Conservation (phyloP, 2,113 vertebrate species). For the Lepisosteus osseus region DNA sequence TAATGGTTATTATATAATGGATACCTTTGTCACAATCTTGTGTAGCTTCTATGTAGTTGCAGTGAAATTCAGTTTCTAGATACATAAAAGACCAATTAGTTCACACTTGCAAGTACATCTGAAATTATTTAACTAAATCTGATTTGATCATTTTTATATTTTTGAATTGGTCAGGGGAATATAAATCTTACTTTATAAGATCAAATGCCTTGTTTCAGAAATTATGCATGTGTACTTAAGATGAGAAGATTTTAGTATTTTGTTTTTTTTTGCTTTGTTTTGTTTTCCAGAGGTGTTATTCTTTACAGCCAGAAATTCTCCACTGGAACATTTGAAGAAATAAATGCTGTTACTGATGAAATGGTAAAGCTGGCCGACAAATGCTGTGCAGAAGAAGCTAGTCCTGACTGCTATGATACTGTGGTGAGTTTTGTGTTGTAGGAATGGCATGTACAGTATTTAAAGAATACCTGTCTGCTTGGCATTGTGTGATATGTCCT, state of each 20-base stretch:
- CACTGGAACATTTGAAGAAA: slow-evolving; percentile 60
- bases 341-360: slow-evolving; percentile 46
- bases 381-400: slow-evolving; percentile 46
- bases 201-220: background rate
- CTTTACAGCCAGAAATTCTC: slow-evolving; percentile 66
- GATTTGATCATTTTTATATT: no score
- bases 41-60: no score
- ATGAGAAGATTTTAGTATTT: background rate
- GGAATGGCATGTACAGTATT: no score
- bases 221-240: background rate
- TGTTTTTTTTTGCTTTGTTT: background rate
- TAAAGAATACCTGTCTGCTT: no score
- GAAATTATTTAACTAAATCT: no score
- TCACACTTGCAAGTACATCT: no score
- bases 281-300: slow-evolving; percentile 49
- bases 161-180: no score
- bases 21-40: no score
- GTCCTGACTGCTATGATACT: slow-evolving; percentile 56
- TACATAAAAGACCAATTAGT: no score
- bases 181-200: background rate
- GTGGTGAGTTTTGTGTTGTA: slow-evolving; percentile 43
- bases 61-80: no score
- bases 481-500: no score
- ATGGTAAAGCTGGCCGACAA: slow-evolving; percentile 56
- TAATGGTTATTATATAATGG: no score